Evolutionary conservation across 2,797 vertebrate genomes (phyloP).

Genomic region (Diceros bicornis): DNA sequence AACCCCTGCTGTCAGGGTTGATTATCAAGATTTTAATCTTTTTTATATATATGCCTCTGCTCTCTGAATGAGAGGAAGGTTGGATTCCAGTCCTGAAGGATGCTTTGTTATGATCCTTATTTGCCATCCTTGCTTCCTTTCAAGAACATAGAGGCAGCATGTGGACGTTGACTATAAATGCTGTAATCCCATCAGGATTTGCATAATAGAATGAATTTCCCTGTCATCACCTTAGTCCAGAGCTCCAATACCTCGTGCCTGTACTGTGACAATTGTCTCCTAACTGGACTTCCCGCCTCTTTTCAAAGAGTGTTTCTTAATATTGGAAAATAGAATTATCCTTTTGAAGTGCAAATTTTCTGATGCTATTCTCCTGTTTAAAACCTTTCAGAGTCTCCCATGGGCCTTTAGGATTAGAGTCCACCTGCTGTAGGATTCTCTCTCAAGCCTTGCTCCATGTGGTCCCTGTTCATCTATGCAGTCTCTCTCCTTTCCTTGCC

Average conservation of each 20-base stretch:
- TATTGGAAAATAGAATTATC: neutral
- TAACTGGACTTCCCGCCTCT: neutral
- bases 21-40: conserved; percentile 50
- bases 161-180: neutral
- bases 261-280: neutral
- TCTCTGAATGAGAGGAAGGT: neutral
- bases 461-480: neutral
- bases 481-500: neutral
- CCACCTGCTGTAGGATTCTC: neutral
- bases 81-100: neutral
- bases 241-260: neutral
- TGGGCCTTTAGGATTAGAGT: neutral
- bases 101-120: neutral
- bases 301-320: neutral
- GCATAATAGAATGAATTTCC: neutral
- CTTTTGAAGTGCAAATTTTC: conserved; percentile 46
- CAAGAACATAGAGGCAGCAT: neutral
- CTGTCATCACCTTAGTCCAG: neutral
- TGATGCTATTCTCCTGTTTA: neutral
- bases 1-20: conserved; percentile 22
- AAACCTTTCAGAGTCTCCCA: neutral
- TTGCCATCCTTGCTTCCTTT: conserved; percentile 38
- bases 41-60: neutral
- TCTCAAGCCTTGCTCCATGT: neutral
- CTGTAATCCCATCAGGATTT: neutral